Percentiles rank a stretch among this genome's conserved stretches.
Conservation (phyloP, 2,797 vertebrate species). For the Falco concolor region DNA sequence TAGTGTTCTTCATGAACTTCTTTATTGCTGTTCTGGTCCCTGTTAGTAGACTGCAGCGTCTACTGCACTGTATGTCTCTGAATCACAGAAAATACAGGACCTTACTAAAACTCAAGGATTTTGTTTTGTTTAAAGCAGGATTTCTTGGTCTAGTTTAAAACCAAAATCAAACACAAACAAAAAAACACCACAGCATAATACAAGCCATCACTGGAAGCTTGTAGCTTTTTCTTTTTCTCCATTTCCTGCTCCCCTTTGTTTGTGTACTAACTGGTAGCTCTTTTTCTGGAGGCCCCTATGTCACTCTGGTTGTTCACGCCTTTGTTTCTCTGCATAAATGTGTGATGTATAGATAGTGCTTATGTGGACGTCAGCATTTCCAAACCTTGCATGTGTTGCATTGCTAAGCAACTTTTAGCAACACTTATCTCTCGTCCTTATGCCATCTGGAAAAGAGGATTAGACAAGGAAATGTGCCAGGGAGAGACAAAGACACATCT, state of each 20-base stretch:
- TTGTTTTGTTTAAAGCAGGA: background rate
- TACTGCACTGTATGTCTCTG: background rate
- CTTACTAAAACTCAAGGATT: background rate
- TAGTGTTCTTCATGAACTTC: background rate
- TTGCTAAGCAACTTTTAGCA: conserved; percentile 73
- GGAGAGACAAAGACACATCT: conserved; percentile 59
- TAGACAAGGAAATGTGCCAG: conserved; percentile 61
- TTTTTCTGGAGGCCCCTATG: conserved; percentile 37
- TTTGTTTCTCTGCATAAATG: conserved; percentile 50
- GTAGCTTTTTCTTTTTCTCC: background rate
- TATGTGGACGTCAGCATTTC: conserved; percentile 67
- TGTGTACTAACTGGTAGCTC: conserved; percentile 24
- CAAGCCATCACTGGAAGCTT: background rate
- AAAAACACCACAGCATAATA: background rate
- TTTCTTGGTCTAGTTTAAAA: background rate
- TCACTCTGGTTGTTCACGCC: conserved; percentile 28
- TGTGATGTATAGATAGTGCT: conserved; percentile 56
- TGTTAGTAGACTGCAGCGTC: background rate
- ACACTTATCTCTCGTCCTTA: conserved; percentile 61
- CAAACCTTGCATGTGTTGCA: conserved; percentile 64
- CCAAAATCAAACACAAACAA: background rate
- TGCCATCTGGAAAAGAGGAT: conserved; percentile 69
- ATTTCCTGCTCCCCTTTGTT: background rate
- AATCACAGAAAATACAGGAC: background rate
- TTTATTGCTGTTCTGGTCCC: background rate